These are phyloP conservation scores for Phyllostomus discolor DNA, from an alignment of 2,113 vertebrate genomes.

Conservation along the genomic window DNA sequence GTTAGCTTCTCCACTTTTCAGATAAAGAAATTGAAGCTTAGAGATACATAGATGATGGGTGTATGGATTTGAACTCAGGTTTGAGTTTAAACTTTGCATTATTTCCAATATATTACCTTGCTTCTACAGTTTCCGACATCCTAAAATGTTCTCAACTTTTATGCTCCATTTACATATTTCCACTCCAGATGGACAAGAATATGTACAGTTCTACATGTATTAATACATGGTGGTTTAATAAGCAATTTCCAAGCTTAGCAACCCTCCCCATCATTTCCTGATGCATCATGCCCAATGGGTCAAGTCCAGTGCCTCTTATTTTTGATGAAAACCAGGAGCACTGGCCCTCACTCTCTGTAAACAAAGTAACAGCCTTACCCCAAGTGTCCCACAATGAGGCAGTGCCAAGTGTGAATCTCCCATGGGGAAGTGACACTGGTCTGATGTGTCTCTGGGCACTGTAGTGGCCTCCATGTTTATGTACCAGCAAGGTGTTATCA, in stretches of 20 bases:
- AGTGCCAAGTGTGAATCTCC: background rate
- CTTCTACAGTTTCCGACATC: background rate
- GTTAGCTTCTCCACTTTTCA: background rate
- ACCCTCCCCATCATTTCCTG: background rate
- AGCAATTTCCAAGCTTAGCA: constrained; percentile 24
- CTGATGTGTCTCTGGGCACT: background rate
- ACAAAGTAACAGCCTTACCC: background rate
- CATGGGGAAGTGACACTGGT: background rate
- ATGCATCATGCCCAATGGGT: background rate
- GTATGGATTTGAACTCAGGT: constrained; percentile 24
- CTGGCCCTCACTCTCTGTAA: background rate
- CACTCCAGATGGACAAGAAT: constrained; percentile 31
- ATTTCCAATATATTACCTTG: background rate
- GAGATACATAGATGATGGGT: background rate
- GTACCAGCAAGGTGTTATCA: background rate
- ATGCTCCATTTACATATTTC: constrained; percentile 19
- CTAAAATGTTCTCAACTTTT: background rate
- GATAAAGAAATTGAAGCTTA: background rate
- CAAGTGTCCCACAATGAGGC: background rate
- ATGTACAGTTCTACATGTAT: constrained; percentile 28
- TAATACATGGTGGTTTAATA: constrained; percentile 17
- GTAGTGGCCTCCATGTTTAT: background rate
- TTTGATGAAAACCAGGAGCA: background rate
- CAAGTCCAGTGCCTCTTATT: background rate
- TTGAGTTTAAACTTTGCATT: background rate